These are phyloP conservation scores for Colletes gigas DNA, from an alignment of 1,140 invertebrate species.

Conservation along the genomic window DNA sequence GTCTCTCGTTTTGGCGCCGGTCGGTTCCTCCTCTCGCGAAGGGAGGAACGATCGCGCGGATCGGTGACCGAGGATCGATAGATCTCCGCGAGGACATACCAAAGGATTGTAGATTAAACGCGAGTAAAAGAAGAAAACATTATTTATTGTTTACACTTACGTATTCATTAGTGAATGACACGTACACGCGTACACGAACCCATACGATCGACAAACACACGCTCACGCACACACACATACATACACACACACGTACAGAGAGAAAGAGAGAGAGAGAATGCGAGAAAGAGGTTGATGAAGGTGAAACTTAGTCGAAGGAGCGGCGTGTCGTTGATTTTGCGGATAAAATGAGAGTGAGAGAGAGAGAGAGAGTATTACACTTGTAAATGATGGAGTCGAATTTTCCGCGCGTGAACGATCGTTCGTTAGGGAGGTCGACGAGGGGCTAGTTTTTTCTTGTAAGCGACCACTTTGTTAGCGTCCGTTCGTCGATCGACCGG, in stretches of 20 bases:
- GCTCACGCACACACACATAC: background rate
- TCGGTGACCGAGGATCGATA: conserved; percentile 15
- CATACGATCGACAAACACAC: background rate
- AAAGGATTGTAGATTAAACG: conserved; percentile 54
- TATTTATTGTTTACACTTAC: conserved; percentile 75
- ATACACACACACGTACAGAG: background rate
- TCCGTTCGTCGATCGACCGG: conserved; percentile 36
- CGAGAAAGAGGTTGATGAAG: conserved; percentile 50
- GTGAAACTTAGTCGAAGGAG: conserved; percentile 48
- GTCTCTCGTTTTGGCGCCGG: conserved; percentile 31
- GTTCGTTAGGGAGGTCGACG: conserved; percentile 7
- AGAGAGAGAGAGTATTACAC: conserved; percentile 8
- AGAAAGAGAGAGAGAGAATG: background rate
- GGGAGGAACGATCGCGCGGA: conserved; percentile 17
- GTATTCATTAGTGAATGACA: conserved; percentile 64
- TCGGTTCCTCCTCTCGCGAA: conserved; percentile 27
- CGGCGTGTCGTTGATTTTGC: conserved; percentile 14
- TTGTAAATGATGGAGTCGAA: conserved; percentile 73
- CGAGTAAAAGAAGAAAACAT: conserved; percentile 48
- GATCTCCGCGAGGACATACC: conserved; percentile 52
- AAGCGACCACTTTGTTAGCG: conserved; percentile 51
- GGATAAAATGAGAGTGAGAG: background rate
- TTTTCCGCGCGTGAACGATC: conserved; percentile 32
- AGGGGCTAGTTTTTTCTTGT: conserved; percentile 38
- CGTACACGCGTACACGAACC: background rate